Evolutionary conservation across 2,113 vertebrate species (phyloP), one percentile per base, ranked within the genome.

Genomic region (Condylura cristata): DNA sequence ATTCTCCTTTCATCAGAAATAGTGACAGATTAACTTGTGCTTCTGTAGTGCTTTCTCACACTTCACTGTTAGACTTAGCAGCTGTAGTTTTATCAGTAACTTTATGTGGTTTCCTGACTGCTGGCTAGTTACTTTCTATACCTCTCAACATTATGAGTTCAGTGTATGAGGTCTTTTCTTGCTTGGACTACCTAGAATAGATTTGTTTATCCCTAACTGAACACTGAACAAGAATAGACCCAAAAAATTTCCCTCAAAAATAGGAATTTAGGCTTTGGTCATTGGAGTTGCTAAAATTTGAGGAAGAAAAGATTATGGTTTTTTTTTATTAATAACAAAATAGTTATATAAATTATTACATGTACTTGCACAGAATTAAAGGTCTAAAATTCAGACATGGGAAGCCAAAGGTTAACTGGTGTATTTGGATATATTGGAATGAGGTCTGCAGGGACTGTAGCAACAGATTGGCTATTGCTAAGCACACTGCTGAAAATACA

Each of bases 91-190:
- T 82, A 58, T 13, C 34, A 86, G 56, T n/a, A 84, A 39, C 74
- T 61, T 82, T 68, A 41, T 63, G 83, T 83, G 71, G 39, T 84
- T 96, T 96, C 71, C 78, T 91, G 56, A 90, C 72, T 86, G n/a
- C 51, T 46, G 17, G 6, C 34, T 70, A 51, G 68, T 44, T 65
- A 30, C 70, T 9, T 24, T 32, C 22, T 37, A 68, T 32, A n/a
- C 11, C 41, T 75, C 24, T 87, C 80, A 63, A 90, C 48, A 74
- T 13, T 37, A 58, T 86, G 70, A 83, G 24, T 48, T 91, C 46
- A 78, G 75, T 74, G 16, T 83, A 74, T 90, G 66, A 90, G 58
- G 46, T 86, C 44, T 91, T 80, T 92, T 92, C 63, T 82, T 95
- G 63, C 81, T 87, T 85, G 20, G 48, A 65, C 17, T 87, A 63